Conservation (phyloP, 2,797 vertebrate genomes). For the Chlorospingus flavigularis region DNA sequence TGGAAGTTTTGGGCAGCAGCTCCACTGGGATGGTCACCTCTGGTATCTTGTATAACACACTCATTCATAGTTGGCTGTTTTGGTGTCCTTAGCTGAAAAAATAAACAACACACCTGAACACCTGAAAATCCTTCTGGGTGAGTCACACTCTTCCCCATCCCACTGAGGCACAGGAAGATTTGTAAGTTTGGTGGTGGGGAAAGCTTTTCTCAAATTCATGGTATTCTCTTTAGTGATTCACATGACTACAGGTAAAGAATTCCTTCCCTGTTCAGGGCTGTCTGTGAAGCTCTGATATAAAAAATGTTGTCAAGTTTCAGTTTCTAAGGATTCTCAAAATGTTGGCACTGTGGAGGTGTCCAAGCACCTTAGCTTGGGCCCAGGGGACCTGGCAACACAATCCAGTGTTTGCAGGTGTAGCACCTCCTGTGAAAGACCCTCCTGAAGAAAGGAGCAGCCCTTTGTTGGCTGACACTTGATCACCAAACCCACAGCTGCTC, state of each 20-base stretch:
- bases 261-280: neutral
- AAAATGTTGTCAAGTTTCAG: neutral
- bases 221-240: neutral
- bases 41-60: neutral
- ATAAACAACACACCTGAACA: neutral
- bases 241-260: neutral
- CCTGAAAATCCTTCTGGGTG: neutral
- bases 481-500: neutral
- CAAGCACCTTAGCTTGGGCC: neutral
- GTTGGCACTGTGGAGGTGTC: neutral
- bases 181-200: neutral
- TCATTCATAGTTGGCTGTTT: fast-evolving
- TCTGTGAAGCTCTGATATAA: neutral
- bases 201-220: neutral
- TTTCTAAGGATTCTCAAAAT: neutral
- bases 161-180: neutral
- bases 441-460: neutral
- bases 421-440: neutral
- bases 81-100: neutral
- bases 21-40: neutral
- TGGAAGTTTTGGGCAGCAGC: neutral
- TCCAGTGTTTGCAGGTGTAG: neutral
- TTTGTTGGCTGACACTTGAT: neutral
- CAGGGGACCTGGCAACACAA: neutral
- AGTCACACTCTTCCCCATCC: neutral